phyloP scores from a whole-genome alignment of 35 echinoderm and acorn worm genomes.

The Ophiothrix spiculata region DNA sequence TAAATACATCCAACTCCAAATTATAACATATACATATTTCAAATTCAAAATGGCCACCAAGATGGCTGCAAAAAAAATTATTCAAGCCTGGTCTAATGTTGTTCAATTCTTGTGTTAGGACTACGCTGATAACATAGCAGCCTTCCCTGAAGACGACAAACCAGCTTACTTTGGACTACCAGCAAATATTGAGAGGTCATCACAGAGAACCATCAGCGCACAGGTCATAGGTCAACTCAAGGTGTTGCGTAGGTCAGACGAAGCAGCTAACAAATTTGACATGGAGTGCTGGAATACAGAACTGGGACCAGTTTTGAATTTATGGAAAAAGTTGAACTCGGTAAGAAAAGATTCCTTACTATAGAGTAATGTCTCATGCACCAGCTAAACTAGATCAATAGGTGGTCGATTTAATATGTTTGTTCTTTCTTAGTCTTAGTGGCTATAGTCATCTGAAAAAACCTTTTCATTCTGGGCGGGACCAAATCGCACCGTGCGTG shows the following conservation, averaged over 20 bases:
- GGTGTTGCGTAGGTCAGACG: slow-evolving; percentile 77
- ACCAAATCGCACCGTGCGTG: too few relatives aligned
- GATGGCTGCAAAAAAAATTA: too few relatives aligned
- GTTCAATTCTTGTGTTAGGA: slow-evolving; percentile 48
- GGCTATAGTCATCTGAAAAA: too few relatives aligned
- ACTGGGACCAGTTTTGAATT: slow-evolving; percentile 77
- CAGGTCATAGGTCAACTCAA: slow-evolving; percentile 98
- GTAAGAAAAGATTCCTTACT: slow-evolving; percentile 19
- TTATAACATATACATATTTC: too few relatives aligned
- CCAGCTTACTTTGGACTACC: slow-evolving; percentile 96
- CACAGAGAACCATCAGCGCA: slow-evolving; percentile 81
- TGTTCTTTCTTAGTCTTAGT: too few relatives aligned
- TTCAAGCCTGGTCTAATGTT: background rate
- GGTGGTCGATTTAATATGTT: too few relatives aligned
- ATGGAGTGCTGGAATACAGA: slow-evolving; percentile 92
- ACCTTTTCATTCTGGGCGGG: too few relatives aligned
- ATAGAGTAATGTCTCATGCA: background rate
- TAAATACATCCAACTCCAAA: too few relatives aligned
- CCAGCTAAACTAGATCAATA: too few relatives aligned
- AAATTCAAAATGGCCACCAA: too few relatives aligned
- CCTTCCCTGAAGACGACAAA: slow-evolving; percentile 96
- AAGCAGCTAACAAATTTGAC: slow-evolving; percentile 93
- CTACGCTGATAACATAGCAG: slow-evolving; percentile 70
- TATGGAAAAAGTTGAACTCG: slow-evolving; percentile 98
- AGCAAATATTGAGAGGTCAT: slow-evolving; percentile 94